Evolutionary conservation across 2,888 invertebrate species (phyloP).

Genomic region (Ecdyonurus torrentis): DNA sequence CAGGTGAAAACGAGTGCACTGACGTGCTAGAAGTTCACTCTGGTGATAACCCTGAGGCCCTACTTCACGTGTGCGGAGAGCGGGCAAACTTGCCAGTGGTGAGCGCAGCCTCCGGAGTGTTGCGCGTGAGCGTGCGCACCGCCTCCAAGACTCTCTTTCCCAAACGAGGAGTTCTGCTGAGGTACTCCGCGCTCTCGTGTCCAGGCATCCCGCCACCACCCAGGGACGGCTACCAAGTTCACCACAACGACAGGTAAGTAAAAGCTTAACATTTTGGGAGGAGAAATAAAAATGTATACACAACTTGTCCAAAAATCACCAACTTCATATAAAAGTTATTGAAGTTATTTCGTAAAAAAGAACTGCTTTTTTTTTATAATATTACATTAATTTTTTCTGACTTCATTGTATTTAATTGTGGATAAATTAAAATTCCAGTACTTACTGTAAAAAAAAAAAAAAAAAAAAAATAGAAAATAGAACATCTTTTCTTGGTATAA

Average conservation of each 20-base stretch:
- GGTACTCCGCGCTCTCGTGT: constrained; percentile 17
- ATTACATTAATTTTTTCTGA: too few relatives aligned
- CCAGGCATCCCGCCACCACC: constrained; percentile 17
- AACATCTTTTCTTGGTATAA: too few relatives aligned
- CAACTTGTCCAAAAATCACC: too few relatives aligned
- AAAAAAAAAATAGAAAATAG: too few relatives aligned
- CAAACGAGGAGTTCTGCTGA: constrained; percentile 16
- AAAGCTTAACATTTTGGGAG: too few relatives aligned
- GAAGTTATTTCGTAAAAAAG: too few relatives aligned
- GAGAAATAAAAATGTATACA: too few relatives aligned
- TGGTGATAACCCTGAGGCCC: neutral
- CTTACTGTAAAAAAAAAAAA: too few relatives aligned
- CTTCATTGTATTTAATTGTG: too few relatives aligned
- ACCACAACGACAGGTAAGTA: constrained; percentile 17
- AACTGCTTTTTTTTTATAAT: too few relatives aligned
- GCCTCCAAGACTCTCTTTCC: constrained; percentile 15
- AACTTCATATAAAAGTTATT: too few relatives aligned
- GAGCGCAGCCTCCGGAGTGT: constrained; percentile 12
- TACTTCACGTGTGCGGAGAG: neutral
- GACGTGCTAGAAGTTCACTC: constrained; percentile 31
- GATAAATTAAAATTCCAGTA: too few relatives aligned
- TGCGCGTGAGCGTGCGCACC: constrained; percentile 12
- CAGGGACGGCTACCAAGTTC: constrained; percentile 17
- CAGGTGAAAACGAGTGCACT: constrained; percentile 32
- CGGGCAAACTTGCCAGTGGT: constrained; percentile 3